Conservation (phyloP, 2,888 invertebrate species). For the Rhagonycha fulva region DNA sequence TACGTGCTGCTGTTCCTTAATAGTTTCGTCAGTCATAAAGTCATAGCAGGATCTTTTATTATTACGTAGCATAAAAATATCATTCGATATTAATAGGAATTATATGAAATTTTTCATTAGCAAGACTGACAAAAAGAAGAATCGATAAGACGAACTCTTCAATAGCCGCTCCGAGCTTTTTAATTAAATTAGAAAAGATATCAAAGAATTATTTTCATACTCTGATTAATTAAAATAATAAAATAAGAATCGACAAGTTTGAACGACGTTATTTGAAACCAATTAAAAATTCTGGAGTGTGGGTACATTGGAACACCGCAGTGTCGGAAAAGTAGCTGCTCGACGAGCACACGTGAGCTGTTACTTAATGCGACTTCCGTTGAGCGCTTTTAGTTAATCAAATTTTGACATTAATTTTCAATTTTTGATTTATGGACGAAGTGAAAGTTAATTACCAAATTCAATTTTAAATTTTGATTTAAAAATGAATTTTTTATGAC, state of each 20-base stretch:
- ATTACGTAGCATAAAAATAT: background rate
- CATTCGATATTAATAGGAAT: background rate
- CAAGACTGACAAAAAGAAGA: background rate
- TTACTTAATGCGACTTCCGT: too few relatives aligned
- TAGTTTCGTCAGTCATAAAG: slow-evolving; percentile 22
- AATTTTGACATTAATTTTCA: background rate
- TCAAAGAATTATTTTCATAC: background rate
- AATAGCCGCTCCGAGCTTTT: background rate
- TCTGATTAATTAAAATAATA: background rate
- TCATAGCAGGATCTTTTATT: slow-evolving; percentile 11
- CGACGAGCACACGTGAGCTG: too few relatives aligned
- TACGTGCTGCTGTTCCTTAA: slow-evolving; percentile 22
- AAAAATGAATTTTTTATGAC: background rate
- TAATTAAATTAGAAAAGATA: background rate
- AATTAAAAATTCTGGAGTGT: background rate
- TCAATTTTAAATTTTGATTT: background rate
- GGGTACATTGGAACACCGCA: background rate
- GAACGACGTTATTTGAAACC: too few relatives aligned
- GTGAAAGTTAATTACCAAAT: background rate
- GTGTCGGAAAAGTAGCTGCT: too few relatives aligned
- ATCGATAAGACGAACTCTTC: background rate
- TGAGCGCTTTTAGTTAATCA: background rate
- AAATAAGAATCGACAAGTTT: background rate
- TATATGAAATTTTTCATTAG: background rate
- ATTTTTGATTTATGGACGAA: background rate